phyloP scores from a whole-genome alignment of 2,113 vertebrate species.

The Oreotrochilus melanogaster region DNA sequence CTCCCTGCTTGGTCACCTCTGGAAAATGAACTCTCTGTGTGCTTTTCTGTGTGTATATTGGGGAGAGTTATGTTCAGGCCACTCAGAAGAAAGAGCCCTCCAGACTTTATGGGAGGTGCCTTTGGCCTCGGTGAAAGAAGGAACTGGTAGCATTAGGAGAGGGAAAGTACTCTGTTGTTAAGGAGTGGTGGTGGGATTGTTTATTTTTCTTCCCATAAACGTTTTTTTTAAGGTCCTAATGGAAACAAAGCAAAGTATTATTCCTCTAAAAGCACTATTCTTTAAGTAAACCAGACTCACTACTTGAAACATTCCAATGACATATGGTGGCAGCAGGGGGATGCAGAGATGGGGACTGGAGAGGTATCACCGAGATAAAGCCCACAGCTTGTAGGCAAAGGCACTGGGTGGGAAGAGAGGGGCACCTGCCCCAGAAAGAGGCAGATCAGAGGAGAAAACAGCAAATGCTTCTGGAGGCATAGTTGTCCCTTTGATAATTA shows the following conservation, averaged over 20 bases:
- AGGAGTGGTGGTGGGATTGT: conserved; percentile 71
- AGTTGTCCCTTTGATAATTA: neutral
- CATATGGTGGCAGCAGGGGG: conserved; percentile 61
- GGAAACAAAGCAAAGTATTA: conserved; percentile 74
- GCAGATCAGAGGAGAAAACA: neutral
- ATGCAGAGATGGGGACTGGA: neutral
- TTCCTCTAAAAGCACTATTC: conserved; percentile 72
- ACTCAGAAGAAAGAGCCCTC: conserved; percentile 65
- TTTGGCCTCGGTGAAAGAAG: conserved; percentile 45
- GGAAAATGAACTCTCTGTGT: conserved; percentile 4
- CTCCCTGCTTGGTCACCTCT: neutral
- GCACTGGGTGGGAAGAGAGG: neutral
- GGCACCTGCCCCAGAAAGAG: neutral
- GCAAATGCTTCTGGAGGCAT: neutral
- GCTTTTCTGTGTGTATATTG: neutral
- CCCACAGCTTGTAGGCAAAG: neutral
- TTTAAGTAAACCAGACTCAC: conserved; percentile 74
- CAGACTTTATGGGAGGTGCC: conserved; percentile 63
- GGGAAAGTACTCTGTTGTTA: conserved; percentile 72
- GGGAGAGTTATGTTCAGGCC: conserved; percentile 35
- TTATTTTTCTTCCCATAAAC: conserved; percentile 75
- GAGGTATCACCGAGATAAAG: conserved; percentile 11
- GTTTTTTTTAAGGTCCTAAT: conserved; percentile 66
- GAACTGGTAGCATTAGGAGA: conserved; percentile 63
- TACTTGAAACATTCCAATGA: conserved; percentile 75